Evolutionary conservation across 1,140 invertebrate genomes (phyloP).

Genomic region (Neomicropteryx cornuta): DNA sequence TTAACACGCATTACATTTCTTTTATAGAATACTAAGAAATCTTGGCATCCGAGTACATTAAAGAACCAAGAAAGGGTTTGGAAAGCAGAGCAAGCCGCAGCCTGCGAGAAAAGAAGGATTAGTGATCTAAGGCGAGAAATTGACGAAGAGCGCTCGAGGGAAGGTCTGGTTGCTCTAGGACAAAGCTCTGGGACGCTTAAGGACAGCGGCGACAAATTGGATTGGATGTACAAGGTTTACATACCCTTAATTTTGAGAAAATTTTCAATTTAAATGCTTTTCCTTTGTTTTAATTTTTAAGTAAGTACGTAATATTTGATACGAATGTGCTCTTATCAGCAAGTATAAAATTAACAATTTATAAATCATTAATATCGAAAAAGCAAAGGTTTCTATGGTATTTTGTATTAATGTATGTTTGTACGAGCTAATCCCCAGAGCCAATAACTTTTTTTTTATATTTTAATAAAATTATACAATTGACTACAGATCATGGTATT

Average conservation of each 20-base stretch:
- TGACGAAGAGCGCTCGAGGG: constrained; percentile 50
- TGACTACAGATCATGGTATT: no score
- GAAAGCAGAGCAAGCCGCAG: constrained; percentile 64
- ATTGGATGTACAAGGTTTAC: constrained; percentile 95
- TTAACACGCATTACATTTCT: not conserved
- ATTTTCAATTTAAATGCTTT: no score
- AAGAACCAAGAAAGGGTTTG: constrained; percentile 69
- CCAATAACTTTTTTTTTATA: no score
- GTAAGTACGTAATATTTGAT: no score
- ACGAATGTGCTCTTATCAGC: no score
- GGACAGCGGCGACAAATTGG: constrained; percentile 54
- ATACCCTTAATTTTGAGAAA: no score
- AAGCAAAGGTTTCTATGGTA: no score
- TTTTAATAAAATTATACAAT: no score
- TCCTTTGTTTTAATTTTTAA: constrained; percentile 2
- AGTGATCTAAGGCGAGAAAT: constrained; percentile 56
- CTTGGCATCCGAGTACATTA: constrained; percentile 69
- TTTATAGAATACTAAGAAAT: constrained; percentile 61
- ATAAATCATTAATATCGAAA: no score
- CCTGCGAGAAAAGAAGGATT: constrained; percentile 54
- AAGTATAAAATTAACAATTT: no score
- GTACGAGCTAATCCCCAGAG: no score
- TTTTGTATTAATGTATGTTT: no score
- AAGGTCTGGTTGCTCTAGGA: constrained; percentile 51
- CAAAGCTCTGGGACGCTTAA: constrained; percentile 42